Base-by-base conservation (phyloP, 2,113 vertebrate species). In the Neodontobutis hainanensis region DNA sequence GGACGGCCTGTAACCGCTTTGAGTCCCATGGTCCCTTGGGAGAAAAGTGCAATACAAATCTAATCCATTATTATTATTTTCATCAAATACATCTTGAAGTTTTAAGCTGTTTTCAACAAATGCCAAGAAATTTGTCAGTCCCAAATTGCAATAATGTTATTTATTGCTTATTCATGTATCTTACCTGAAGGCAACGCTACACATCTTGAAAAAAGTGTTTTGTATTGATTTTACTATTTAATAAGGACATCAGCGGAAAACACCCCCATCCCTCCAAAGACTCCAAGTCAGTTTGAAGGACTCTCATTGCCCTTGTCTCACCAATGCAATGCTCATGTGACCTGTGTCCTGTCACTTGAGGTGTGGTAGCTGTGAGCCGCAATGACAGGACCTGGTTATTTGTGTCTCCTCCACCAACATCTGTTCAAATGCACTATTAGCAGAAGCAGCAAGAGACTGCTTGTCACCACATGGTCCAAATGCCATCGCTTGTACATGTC, bases 311-410 rank as follows among this genome's bases (percentile, higher is more conserved):
- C 68, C 63, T 78, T 61, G 35, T 51, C 61, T 61, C 51, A 0
- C 19, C 42, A 58, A 16, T 42, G 40, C 38, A 58, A 67, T 65
- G 60, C 68, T 63, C 8, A 57, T 44, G 53, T 73, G 73, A 72
- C 79, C 77, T 64, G 69, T 70, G 73, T 80, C 59, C 50, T 73
- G 59, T 81, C 73, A 84, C 70, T 66, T 77, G 72, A 90, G 85
- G 68, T 85, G 76, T 83, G 81, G 53, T 65, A 74, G 71, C 70
- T 81, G 50, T 4, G 80, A 84, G 84, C 68, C 59, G 73, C 68
- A 81, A 78, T 84, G 83, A 82, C 82, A 86, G 81, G 74, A 61
- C 73, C 72, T 83, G 72, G 84, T 83, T 86, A 82, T 73, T 80
- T 73, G 78, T 49, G 65, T 70, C 66, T 80, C 75, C 74, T 61